A percentile compares a stretch with the other conserved stretches of the same genome.
Conservation (phyloP, 2,113 vertebrate genomes). For the Dromas ardeola region DNA sequence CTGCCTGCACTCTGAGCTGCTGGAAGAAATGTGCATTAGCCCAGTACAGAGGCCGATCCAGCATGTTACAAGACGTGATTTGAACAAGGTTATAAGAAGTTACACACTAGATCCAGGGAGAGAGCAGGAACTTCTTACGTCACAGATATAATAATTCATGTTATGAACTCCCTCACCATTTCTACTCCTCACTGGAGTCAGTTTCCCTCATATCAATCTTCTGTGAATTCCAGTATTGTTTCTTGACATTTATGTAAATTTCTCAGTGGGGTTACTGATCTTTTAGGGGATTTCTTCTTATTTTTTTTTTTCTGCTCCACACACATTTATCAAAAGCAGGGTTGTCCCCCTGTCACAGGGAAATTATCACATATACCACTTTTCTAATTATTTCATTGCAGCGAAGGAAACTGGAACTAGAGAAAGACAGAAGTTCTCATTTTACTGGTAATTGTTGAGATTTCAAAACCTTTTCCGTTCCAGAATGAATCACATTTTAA, state of each 20-base stretch:
- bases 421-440: not conserved
- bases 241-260: not conserved
- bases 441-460: not conserved
- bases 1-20: not conserved
- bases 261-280: not conserved
- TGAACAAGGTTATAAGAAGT: not conserved
- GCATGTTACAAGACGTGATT: not conserved
- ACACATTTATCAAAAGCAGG: not conserved
- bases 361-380: not conserved
- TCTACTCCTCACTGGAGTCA: not conserved
- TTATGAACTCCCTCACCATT: not conserved
- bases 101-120: not conserved
- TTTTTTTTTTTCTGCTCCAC: not conserved
- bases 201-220: not conserved
- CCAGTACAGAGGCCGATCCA: not conserved
- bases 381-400: not conserved
- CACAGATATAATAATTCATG: not conserved
- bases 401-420: not conserved
- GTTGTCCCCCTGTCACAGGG: not conserved
- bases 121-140: not conserved
- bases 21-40: not conserved
- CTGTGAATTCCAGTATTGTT: not conserved
- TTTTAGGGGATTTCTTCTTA: not conserved
- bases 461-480: constrained; percentile 1
- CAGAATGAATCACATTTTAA: not conserved